A percentile compares a stretch with the other conserved stretches of the same genome.
Evolutionary conservation across 2,888 invertebrate genomes (phyloP).

Genomic region (Ecdyonurus torrentis): DNA sequence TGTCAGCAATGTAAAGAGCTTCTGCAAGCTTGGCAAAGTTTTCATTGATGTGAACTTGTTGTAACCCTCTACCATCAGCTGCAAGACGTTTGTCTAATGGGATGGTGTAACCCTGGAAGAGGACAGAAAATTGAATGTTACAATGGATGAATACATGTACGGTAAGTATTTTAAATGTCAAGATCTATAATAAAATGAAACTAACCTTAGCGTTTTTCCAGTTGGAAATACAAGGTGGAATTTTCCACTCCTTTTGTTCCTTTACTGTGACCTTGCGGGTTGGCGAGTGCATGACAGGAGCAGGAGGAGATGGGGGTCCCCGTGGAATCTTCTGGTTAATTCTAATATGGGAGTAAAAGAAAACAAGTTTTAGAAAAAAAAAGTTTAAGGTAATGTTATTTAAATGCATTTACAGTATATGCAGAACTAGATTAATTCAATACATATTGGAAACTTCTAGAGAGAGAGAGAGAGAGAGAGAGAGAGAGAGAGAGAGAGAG

Average conservation of each 20-base stretch:
- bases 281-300: slow-evolving; percentile 96
- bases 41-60: slow-evolving; percentile 95
- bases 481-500: too few relatives aligned
- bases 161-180: too few relatives aligned
- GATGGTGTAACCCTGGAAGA: slow-evolving; percentile 70
- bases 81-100: slow-evolving; percentile 95
- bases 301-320: slow-evolving; percentile 96
- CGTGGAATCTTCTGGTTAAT: slow-evolving; percentile 98
- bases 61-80: slow-evolving; percentile 93
- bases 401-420: not conserved
- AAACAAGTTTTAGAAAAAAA: too few relatives aligned
- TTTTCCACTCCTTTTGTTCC: slow-evolving; percentile 99
- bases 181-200: too few relatives aligned
- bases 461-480: too few relatives aligned
- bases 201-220: slow-evolving; percentile 96
- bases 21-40: slow-evolving; percentile 98
- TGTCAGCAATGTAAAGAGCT: slow-evolving; percentile 92
- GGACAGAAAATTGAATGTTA: too few relatives aligned
- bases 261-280: slow-evolving; percentile 92
- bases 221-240: slow-evolving; percentile 96
- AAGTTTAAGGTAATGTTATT: not conserved
- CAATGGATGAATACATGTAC: too few relatives aligned
- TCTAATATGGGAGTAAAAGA: too few relatives aligned
- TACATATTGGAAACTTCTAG: too few relatives aligned
- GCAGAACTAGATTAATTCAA: not conserved